Evolutionary conservation across 2,797 vertebrate species (phyloP).

Genomic region (Cryptoprocta ferox): DNA sequence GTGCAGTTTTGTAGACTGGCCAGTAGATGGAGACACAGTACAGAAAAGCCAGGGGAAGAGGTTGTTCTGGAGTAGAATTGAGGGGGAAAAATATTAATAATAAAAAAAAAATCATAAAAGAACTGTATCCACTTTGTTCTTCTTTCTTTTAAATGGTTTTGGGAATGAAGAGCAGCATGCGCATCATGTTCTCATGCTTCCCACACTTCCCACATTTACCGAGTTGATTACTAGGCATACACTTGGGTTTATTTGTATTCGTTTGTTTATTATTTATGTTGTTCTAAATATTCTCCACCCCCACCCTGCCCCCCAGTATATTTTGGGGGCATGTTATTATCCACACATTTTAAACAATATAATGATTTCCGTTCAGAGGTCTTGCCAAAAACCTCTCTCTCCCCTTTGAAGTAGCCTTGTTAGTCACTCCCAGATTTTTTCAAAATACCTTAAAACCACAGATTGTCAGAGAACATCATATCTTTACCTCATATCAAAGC

Average conservation of each 20-base stretch:
- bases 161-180: background rate
- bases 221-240: background rate
- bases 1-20: background rate
- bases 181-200: background rate
- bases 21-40: constrained; percentile 80
- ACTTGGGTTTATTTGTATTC: background rate
- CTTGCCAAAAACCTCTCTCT: constrained; percentile 42
- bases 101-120: background rate
- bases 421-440: constrained; percentile 61
- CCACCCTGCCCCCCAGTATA: rapidly evolving
- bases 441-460: constrained; percentile 54
- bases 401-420: constrained; percentile 71
- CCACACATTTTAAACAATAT: constrained; percentile 53
- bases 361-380: constrained; percentile 70
- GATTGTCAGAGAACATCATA: constrained; percentile 46
- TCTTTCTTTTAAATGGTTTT: constrained; percentile 55
- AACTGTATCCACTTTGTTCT: background rate
- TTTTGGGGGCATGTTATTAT: constrained; percentile 41
- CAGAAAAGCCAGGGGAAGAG: background rate
- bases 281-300: background rate
- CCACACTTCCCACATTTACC: background rate
- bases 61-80: background rate
- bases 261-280: background rate
- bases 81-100: background rate
- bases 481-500: constrained; percentile 20